Evolutionary conservation across 1,140 invertebrate species (phyloP), one percentile per base, ranked within the genome.

Genomic region (Dendrolimus kikuchii): DNA sequence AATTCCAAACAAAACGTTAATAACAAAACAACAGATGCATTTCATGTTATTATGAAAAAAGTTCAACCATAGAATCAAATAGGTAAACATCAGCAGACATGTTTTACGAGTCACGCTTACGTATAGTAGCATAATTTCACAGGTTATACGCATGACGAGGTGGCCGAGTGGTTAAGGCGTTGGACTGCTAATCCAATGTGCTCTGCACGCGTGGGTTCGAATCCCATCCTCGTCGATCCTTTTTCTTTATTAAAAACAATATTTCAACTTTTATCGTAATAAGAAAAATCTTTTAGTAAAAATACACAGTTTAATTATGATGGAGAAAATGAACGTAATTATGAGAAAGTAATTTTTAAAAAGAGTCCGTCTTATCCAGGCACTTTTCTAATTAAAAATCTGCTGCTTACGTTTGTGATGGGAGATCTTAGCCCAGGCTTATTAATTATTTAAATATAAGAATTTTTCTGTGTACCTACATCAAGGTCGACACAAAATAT

Each of bases 151-250:
- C 58, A 63, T 62, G 92, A 94, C 92, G 92, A 94, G 92, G 93
- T 94, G 93, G 92, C 93, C 93, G 93, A 94, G 93, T 93, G 92
- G 93, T 94, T 94, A 94, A 94, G 93, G 93, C 92, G 93, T 93
- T 94, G 93, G 93, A 94, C 92, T 93, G 93, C 92, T 94, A 93
- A 82, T 89, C 89, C 88, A 89, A 89, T 89, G 88, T 88, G 88
- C 87, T 89, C 88, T 89, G 88, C 93, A 93, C 93, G 92, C 92
- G 92, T 94, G 92, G 92, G 92, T 94, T 94, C 92, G 93, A 94
- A 94, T 94, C 93, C 92, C 92, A 94, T 93, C 92, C 92, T 93
- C 92, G 92, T 93, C 92, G 92, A 55, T 52, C 49, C 51, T 10
- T 68, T 62, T 71, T 66, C 60, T 10, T 39, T 6, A 54, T n/a